Evolutionary conservation across 2,113 vertebrate genomes (phyloP), one percentile per base, ranked within the genome.

Genomic region (Melospiza melodia): DNA sequence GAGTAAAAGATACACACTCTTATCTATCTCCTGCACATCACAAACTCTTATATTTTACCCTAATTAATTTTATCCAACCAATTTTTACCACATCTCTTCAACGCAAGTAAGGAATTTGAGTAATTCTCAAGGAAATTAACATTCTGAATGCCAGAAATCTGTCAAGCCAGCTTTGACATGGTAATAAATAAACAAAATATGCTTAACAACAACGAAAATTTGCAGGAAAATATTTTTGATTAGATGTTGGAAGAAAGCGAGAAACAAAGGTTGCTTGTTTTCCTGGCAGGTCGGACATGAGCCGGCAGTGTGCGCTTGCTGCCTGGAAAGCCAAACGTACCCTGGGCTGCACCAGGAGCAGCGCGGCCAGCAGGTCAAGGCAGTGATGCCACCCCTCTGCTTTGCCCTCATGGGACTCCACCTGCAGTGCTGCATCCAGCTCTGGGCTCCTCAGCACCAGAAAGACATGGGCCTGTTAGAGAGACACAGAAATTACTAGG

Each of bases 281-380:
- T 72, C 22, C 73, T 23, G 22, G 23, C 71, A 55, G 41, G n/a
- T 25, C 0, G 1, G 21, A 62, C 14, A 62, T 4, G 21, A 61
- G 25, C n/a, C 3, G 18, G 35, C 21, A 69, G 16, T 33, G 10
- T 27, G 41, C 0, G 0, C 17, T 35, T 35, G n/a, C 41, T 76
- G 63, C 31, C 39, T 33, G 41, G 63, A 55, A 77, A 71, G 48
- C 35, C 72, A 77, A 20, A 23, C 6, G 7, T 13, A 20, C 31
- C 72, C 72, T 28, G 48, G 35, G 25, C 55, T 63, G 41, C 48
- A 48, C 5, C 62, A 68, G 30, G 48, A 48, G 63, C 55, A 62
- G 14, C 1, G 0, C 11, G 41, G 72, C 21, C 25, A 62, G 30
- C 55, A 63, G 35, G 24, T 6, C 49, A 54, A 31, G n/a, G 35